Evolutionary conservation across 2,113 vertebrate species (phyloP), one percentile per base, ranked within the genome.

Genomic region (Strigops habroptila): DNA sequence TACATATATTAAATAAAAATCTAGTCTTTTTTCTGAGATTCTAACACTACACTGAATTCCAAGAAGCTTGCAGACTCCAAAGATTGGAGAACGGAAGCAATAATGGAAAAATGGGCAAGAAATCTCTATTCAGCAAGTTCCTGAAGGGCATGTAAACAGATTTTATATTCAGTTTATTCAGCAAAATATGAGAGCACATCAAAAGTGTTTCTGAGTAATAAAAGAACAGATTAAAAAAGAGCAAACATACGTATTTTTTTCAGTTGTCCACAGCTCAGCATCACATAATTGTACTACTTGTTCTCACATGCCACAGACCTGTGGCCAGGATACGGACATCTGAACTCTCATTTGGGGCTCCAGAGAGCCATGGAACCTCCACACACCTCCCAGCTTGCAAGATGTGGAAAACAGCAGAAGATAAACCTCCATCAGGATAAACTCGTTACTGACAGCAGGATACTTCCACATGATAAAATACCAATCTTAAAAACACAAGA

Each of bases 151-250:
- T 10, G 25, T 86, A 88, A 94, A 64, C 9, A 5, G 91, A 82
- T 63, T 71, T 59, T 67, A n/a, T 67, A 93, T 70, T 93, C 59
- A 7, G 28, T 77, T 91, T 73, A 71, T 81, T 94, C 69, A 63
- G 77, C 62, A 95, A 79, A 91, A 78, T 41, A 70, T 3, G 2
- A 82, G 39, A 91, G 15, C 35, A 78, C 35, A 71, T 57, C 33
- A 83, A 49, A 91, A 81, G 81, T 52, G 59, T 33, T 86, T 31
- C 63, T 31, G 19, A 43, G 35, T 71, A 94, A 82, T 35, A 88
- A 68, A 64, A 86, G 18, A 78, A 22, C 11, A 46, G 16, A 43
- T 30, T 48, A 18, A 65, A 86, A 65, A 65, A 19, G 7, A 77
- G 14, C 46, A 91, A 67, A 49, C 46, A 22, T 1, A 60, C 17